These are phyloP conservation scores for Aselliscus stoliczkanus DNA, from an alignment of 2,797 vertebrate species.

Conservation along the genomic window DNA sequence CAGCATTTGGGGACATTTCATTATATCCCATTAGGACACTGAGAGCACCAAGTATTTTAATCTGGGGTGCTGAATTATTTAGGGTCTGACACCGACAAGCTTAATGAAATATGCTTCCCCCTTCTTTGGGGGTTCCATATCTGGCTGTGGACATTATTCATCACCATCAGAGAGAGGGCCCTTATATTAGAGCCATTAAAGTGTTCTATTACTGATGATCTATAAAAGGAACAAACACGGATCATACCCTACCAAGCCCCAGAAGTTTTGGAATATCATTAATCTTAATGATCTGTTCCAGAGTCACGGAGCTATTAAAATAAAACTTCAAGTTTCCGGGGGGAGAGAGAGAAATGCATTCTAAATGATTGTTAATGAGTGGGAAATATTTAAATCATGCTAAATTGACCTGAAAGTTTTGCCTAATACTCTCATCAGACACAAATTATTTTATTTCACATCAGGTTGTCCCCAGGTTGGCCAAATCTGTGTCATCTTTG, in stretches of 20 bases:
- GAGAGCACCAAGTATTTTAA: conserved; percentile 74
- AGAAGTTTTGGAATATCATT: conserved; percentile 79
- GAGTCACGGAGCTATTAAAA: conserved; percentile 80
- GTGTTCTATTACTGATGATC: conserved; percentile 83
- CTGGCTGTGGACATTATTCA: conserved; percentile 76
- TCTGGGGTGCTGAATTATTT: conserved; percentile 83
- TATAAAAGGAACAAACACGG: conserved; percentile 77
- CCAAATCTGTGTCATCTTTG: background rate
- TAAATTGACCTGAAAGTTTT: conserved; percentile 71
- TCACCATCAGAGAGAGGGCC: background rate
- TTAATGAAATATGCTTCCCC: conserved; percentile 78
- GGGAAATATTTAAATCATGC: conserved; percentile 75
- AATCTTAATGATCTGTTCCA: conserved; percentile 81
- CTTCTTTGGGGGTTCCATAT: conserved; percentile 81
- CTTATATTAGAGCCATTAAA: conserved; percentile 78
- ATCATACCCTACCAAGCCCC: conserved; percentile 73
- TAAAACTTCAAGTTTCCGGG: conserved; percentile 62
- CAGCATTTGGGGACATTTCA: conserved; percentile 56
- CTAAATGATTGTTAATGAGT: conserved; percentile 76
- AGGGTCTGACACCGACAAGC: conserved; percentile 66
- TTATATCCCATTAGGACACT: conserved; percentile 76
- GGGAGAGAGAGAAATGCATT: conserved; percentile 38
- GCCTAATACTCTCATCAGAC: conserved; percentile 6
- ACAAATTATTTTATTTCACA: background rate
- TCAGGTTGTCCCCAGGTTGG: background rate